Percentiles rank a stretch among this genome's conserved stretches.
These are phyloP conservation scores for Anabacerthia variegaticeps DNA, from an alignment of 2,797 vertebrate genomes.

Conservation along the genomic window DNA sequence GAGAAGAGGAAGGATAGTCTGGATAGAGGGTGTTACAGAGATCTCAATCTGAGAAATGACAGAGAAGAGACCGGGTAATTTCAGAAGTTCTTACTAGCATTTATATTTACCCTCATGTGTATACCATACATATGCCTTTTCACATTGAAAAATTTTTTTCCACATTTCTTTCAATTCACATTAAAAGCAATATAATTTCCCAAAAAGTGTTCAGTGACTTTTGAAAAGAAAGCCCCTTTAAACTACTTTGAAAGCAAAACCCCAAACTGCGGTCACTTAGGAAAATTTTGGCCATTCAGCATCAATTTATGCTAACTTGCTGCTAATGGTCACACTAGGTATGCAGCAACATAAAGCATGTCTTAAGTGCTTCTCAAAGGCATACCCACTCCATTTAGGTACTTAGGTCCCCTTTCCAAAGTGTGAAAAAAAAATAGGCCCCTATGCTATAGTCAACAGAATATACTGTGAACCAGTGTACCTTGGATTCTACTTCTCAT, in stretches of 20 bases:
- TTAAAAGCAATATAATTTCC: neutral
- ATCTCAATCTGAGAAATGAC: neutral
- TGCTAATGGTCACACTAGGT: neutral
- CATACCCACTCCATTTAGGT: neutral
- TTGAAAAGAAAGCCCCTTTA: neutral
- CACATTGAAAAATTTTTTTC: neutral
- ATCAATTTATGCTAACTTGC: neutral
- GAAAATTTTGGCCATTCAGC: neutral
- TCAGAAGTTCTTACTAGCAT: neutral
- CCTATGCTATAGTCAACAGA: neutral
- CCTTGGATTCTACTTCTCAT: neutral
- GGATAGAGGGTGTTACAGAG: neutral
- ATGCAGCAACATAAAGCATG: neutral
- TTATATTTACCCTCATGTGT: neutral
- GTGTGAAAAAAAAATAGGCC: rapidly evolving
- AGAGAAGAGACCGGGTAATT: neutral
- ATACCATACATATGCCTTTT: neutral
- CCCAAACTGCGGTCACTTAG: neutral
- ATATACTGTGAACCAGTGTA: neutral
- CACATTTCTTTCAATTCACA: neutral
- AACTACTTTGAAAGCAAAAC: neutral
- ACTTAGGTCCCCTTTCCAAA: neutral
- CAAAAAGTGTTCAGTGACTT: neutral
- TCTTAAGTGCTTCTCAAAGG: neutral
- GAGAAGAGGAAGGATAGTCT: neutral